Conservation (phyloP, 2,797 vertebrate species). For the Myoxocephalus aenaeus region DNA sequence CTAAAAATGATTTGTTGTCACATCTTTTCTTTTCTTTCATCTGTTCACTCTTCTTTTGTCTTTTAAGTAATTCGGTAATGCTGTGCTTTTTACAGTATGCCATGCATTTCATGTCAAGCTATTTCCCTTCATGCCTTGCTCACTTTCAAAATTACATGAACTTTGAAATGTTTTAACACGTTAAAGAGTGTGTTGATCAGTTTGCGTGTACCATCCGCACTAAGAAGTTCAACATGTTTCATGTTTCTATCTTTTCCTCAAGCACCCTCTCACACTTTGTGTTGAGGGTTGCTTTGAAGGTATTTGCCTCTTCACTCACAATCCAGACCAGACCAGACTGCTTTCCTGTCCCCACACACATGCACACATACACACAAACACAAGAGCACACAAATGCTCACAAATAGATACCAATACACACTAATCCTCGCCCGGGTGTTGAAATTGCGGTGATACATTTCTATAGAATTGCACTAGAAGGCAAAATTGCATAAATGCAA, state of each 20-base stretch:
- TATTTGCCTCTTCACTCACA: slow-evolving; percentile 69
- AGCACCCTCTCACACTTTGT: slow-evolving; percentile 62
- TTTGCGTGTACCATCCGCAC: slow-evolving; percentile 39
- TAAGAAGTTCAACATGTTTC: slow-evolving; percentile 53
- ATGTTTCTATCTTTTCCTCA: slow-evolving; percentile 66
- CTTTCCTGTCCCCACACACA: slow-evolving; percentile 51
- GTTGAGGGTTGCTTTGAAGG: slow-evolving; percentile 78
- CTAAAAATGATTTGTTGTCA: slow-evolving; percentile 2
- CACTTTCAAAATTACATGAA: slow-evolving; percentile 24
- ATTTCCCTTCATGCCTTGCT: background rate
- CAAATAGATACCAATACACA: slow-evolving; percentile 69
- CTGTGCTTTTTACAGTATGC: background rate
- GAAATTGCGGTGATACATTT: slow-evolving; percentile 79
- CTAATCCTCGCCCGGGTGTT: slow-evolving; percentile 74
- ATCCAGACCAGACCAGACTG: slow-evolving; percentile 42
- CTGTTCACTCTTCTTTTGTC: background rate
- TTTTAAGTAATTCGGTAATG: too few species aligned
- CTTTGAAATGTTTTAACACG: slow-evolving; percentile 16
- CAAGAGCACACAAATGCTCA: slow-evolving; percentile 52
- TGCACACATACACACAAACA: slow-evolving; percentile 21
- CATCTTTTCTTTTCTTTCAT: background rate
- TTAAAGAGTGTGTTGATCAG: slow-evolving; percentile 26
- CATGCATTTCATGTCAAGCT: slow-evolving; percentile 1
- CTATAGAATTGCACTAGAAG: slow-evolving; percentile 82
- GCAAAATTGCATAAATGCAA: slow-evolving; percentile 84